phyloP scores from a whole-genome alignment of 1,140 invertebrate genomes.

The Lethrus apterus region DNA sequence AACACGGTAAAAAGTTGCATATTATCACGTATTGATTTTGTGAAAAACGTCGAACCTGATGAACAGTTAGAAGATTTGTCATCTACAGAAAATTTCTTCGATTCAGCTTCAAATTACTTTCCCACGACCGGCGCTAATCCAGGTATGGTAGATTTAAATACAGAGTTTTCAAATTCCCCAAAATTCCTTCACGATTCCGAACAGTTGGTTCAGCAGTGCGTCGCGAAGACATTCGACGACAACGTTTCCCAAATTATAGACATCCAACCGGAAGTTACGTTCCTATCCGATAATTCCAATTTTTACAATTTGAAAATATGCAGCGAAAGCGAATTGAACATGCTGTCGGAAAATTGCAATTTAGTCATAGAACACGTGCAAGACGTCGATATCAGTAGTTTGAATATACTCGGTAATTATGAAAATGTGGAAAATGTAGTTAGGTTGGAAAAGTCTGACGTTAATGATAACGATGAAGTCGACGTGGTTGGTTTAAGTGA shows the following conservation, averaged over 20 bases:
- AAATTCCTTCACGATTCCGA: slow-evolving; percentile 1
- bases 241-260: neutral
- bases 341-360: neutral
- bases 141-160: slow-evolving; percentile 1
- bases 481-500: no score
- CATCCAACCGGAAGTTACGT: slow-evolving; percentile 1
- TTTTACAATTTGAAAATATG: neutral
- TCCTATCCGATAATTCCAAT: slow-evolving; percentile 8
- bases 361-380: neutral
- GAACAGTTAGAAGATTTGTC: neutral
- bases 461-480: neutral
- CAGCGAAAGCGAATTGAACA: neutral
- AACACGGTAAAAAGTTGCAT: neutral
- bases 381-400: neutral
- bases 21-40: neutral
- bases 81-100: neutral
- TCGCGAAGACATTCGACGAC: slow-evolving; percentile 1
- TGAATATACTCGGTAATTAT: neutral
- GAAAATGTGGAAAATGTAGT: neutral
- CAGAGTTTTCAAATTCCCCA: slow-evolving; percentile 5
- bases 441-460: neutral
- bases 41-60: neutral
- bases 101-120: neutral
- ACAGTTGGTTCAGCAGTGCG: neutral
- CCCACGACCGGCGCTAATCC: neutral